A percentile compares a stretch with the other conserved stretches of the same genome.
Evolutionary conservation across 1,140 invertebrate genomes (phyloP).

Genomic region (Macrosteles quadrilineatus): DNA sequence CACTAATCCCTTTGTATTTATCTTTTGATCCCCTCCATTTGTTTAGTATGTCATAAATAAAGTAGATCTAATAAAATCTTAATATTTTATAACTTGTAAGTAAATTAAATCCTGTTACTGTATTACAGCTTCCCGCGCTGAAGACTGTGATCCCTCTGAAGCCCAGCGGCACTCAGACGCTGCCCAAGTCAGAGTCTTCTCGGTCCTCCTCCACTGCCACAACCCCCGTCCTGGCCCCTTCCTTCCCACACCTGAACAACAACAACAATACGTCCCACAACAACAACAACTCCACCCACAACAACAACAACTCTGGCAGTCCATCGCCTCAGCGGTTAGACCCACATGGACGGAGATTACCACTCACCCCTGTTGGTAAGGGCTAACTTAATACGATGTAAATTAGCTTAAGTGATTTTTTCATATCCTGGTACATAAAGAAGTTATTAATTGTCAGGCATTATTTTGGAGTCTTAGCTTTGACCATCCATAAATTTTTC

Average conservation of each 20-base stretch:
- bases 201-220: slow-evolving; percentile 23
- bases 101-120: background rate
- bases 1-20: too few species aligned
- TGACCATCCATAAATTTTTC: too few species aligned
- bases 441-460: too few species aligned
- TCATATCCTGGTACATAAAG: too few species aligned
- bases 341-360: slow-evolving; percentile 37
- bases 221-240: slow-evolving; percentile 35
- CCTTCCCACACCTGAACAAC: slow-evolving; percentile 37
- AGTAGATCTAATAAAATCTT: too few species aligned
- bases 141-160: slow-evolving; percentile 36
- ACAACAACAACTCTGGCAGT: slow-evolving; percentile 32
- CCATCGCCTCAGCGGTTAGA: slow-evolving; percentile 33
- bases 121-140: slow-evolving; percentile 41
- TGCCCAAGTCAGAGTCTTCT: slow-evolving; percentile 35
- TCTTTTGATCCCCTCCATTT: too few species aligned
- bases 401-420: too few species aligned
- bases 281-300: slow-evolving; percentile 39
- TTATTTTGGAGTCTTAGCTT: too few species aligned
- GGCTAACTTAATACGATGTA: too few species aligned
- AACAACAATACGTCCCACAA: slow-evolving; percentile 37
- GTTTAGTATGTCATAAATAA: too few species aligned
- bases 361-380: slow-evolving; percentile 41
- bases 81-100: background rate
- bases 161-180: slow-evolving; percentile 19